Conservation (phyloP, 1,140 invertebrate species). For the Drosophila nigrodunni region DNA sequence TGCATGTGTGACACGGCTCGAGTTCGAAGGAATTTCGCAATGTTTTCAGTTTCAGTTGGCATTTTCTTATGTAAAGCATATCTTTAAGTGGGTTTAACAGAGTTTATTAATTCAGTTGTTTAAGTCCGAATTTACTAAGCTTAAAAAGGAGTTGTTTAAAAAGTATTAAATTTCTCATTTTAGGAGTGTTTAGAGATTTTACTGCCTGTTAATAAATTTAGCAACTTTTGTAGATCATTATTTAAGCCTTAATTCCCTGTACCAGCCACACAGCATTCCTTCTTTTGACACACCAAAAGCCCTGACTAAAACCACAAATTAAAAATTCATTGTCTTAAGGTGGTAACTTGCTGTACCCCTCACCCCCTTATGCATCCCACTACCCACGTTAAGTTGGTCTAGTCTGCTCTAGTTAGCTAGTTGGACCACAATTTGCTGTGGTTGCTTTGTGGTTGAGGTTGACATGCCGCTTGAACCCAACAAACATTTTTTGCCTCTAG, state of each 20-base stretch:
- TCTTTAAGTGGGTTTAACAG: conserved; percentile 2
- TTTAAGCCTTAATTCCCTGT: no score
- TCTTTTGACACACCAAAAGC: conserved; percentile 37
- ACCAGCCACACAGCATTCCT: not conserved
- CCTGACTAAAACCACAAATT: conserved; percentile 54
- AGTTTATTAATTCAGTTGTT: not conserved
- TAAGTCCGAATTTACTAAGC: not conserved
- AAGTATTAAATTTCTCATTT: no score
- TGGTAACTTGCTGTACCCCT: not conserved
- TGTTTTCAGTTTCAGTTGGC: conserved; percentile 65
- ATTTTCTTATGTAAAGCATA: conserved; percentile 39
- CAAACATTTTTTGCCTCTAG: conserved; percentile 6
- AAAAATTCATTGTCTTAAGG: conserved; percentile 69
- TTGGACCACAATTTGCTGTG: conserved; percentile 66
- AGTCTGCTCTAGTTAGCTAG: conserved; percentile 51
- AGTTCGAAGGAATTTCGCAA: conserved; percentile 52
- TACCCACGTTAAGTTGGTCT: not conserved
- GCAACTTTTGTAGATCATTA: no score
- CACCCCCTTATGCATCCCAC: not conserved
- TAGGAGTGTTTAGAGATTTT: no score
- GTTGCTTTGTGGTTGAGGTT: conserved; percentile 41
- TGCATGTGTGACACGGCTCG: conserved; percentile 34
- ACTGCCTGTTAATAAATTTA: no score
- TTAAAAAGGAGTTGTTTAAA: no score
- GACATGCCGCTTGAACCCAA: conserved; percentile 53